Conservation (phyloP, 2,797 vertebrate genomes). For the Typhlichthys subterraneus region DNA sequence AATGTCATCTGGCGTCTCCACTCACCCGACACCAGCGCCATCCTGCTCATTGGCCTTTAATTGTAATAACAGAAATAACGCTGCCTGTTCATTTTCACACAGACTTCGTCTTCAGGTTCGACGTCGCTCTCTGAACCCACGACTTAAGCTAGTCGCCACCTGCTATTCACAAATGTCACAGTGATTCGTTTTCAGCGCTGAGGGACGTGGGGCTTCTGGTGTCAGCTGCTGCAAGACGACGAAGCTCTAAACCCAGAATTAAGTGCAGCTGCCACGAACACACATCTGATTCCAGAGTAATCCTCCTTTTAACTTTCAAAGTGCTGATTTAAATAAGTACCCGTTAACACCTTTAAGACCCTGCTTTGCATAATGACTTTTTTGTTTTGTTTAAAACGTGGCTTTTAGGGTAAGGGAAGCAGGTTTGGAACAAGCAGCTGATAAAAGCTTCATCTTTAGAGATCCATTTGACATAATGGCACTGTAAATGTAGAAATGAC, state of each 20-base stretch:
- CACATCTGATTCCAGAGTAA: slow-evolving; percentile 46
- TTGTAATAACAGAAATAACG: too few species aligned
- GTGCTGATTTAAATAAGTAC: slow-evolving; percentile 57
- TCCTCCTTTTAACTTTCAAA: slow-evolving; percentile 51
- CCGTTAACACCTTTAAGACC: slow-evolving; percentile 49
- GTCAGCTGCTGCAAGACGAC: not conserved
- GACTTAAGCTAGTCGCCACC: too few species aligned
- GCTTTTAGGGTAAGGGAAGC: slow-evolving; percentile 20
- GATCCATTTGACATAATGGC: slow-evolving; percentile 69
- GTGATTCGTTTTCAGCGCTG: too few species aligned
- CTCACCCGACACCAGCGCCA: too few species aligned
- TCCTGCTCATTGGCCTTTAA: too few species aligned
- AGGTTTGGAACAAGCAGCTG: slow-evolving; percentile 45
- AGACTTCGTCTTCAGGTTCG: too few species aligned
- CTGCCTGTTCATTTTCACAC: too few species aligned
- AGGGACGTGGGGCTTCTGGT: too few species aligned
- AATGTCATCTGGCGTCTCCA: too few species aligned
- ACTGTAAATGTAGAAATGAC: slow-evolving; percentile 55
- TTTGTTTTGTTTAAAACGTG: slow-evolving; percentile 23
- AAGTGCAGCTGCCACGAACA: slow-evolving; percentile 30
- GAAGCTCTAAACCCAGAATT: slow-evolving; percentile 24
- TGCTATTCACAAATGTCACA: too few species aligned
- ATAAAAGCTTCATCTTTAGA: slow-evolving; percentile 63
- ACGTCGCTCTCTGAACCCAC: too few species aligned
- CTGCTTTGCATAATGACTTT: slow-evolving; percentile 62